phyloP scores from a whole-genome alignment of 2,797 vertebrate species.

The Threskiornis aethiopicus region DNA sequence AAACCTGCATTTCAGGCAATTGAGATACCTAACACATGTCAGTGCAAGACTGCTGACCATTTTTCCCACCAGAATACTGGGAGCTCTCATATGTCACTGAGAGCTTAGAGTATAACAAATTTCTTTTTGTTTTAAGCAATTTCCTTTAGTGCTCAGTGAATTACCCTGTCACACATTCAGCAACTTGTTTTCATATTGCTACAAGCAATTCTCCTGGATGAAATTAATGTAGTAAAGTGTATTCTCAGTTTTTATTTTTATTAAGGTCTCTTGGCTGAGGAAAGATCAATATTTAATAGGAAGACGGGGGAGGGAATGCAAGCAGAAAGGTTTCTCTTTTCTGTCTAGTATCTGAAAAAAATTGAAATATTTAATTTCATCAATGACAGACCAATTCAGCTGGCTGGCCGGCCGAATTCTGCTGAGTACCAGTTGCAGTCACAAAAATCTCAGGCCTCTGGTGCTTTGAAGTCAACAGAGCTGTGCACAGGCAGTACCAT shows the following conservation, averaged over 20 bases:
- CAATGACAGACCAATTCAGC: not conserved
- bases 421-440: not conserved
- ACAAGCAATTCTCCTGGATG: not conserved
- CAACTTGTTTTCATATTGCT: slow-evolving; percentile 21
- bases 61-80: slow-evolving; percentile 4
- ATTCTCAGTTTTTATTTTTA: slow-evolving; percentile 11
- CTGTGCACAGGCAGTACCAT: not conserved
- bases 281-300: not conserved
- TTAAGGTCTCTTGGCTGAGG: not conserved
- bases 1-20: not conserved
- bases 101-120: slow-evolving; percentile 1
- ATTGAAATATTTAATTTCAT: not conserved
- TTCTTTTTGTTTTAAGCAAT: slow-evolving; percentile 51
- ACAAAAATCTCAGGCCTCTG: not conserved
- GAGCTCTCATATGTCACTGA: not conserved
- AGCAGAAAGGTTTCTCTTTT: slow-evolving; percentile 26
- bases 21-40: not conserved
- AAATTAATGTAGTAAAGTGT: not conserved
- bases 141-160: slow-evolving; percentile 34
- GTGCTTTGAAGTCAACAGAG: not conserved
- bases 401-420: not conserved
- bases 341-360: not conserved
- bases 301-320: not conserved
- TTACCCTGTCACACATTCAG: slow-evolving; percentile 14
- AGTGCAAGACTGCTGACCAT: not conserved